Evolutionary conservation across 2,888 invertebrate genomes (phyloP).

Genomic region (Gari tellinella): DNA sequence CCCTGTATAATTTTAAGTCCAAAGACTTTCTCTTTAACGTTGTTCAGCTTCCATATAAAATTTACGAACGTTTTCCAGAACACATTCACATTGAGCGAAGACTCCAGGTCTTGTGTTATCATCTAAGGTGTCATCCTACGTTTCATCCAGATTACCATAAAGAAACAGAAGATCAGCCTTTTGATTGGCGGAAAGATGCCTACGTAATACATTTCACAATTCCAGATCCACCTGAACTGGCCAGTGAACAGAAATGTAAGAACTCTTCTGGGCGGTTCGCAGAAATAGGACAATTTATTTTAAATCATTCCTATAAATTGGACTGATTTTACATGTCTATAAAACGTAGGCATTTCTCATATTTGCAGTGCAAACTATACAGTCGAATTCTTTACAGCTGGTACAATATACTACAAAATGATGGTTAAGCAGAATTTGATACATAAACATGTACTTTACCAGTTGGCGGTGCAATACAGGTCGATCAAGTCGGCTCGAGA

Average conservation of each 20-base stretch:
- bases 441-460: too few species aligned
- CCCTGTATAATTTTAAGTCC: slow-evolving; percentile 63
- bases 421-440: too few species aligned
- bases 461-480: too few species aligned
- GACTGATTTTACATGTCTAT: too few species aligned
- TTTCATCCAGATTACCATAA: slow-evolving; percentile 73
- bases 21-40: slow-evolving; percentile 72
- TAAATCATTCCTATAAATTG: slow-evolving; percentile 53
- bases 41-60: slow-evolving; percentile 70
- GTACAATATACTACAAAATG: too few species aligned
- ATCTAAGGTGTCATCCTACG: slow-evolving; percentile 78
- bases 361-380: too few species aligned
- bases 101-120: slow-evolving; percentile 81
- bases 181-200: slow-evolving; percentile 78
- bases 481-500: too few species aligned
- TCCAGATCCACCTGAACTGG: slow-evolving; percentile 77
- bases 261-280: slow-evolving; percentile 72
- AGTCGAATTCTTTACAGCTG: too few species aligned
- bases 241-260: slow-evolving; percentile 60
- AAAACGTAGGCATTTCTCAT: too few species aligned
- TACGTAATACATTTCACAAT: slow-evolving; percentile 82
- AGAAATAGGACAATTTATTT: slow-evolving; percentile 76
- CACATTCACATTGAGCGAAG: slow-evolving; percentile 73
- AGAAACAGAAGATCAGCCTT: slow-evolving; percentile 70
- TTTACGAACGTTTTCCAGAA: slow-evolving; percentile 78